Evolutionary conservation across 30 jellyfish, hydroid and myxozoan genomes (phyloP), one percentile per base, ranked within the genome.

Genomic region (Catostylus mosaicus): DNA sequence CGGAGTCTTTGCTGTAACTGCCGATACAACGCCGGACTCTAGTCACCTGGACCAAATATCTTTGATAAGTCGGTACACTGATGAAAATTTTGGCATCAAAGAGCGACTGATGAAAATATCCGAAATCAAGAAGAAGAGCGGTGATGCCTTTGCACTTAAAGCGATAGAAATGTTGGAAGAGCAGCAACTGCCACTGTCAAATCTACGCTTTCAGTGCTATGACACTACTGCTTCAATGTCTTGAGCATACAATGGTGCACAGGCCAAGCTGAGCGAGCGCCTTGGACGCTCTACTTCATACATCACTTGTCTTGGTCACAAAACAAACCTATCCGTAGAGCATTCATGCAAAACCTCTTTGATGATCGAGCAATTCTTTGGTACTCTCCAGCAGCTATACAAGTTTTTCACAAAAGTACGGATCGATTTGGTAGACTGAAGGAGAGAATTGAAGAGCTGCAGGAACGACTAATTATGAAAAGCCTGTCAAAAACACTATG

Each of bases 361-460:
- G 63, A 38, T 59, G 67, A 84, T 84, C 29, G 60, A 69, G 60
- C 87, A 56, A 57, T 34, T 72, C 62, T 84, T 84, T 40, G 50
- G 22, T 29, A 73, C 88, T 37, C 71, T 84, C 46, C 87, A 84
- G 77, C 75, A 80, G 70, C 50, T 84, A 43, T 84, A 84, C 62
- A 72, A 63, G 30, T 84, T 71, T 73, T 30, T 73, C 61, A 60
- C 88, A 62, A 61, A 74, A 72, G 34, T n/a, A 27, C n/a, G n/a
- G n/a, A n/a, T n/a, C 78, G 51, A 29, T 27, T 56, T 71, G 83
- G 37, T 18, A 20, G 23, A 12, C 71, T 71, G 26, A 31, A 71
- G 2, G 75, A 75, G 51, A 30, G 66, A 3, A 29, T 75, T 20
- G 61, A 75, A 40, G 87, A 52, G 32, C 67, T 75, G 47, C 67